Conservation (phyloP, 2,797 vertebrate genomes). For the Crenichthys baileyi region DNA sequence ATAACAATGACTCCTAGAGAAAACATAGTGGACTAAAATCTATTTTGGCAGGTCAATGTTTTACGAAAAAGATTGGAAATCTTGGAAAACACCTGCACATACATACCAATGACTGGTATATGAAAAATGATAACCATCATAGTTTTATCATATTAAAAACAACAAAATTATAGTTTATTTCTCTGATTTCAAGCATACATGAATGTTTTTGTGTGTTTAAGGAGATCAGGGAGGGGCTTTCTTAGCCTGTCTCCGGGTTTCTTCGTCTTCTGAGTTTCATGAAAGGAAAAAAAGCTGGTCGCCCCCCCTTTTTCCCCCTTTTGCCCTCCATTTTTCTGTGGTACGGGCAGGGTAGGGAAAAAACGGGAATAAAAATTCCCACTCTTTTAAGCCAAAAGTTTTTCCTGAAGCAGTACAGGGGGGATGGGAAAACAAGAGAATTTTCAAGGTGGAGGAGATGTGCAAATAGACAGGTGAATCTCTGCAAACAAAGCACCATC, state of each 20-base stretch:
- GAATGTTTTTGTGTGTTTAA: slow-evolving; percentile 36
- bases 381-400: slow-evolving; percentile 38
- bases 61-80: background rate
- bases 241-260: slow-evolving; percentile 66
- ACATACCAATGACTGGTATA: slow-evolving; percentile 19
- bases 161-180: slow-evolving; percentile 44
- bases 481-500: slow-evolving; percentile 53
- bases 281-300: slow-evolving; percentile 62
- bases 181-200: slow-evolving; percentile 22
- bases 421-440: slow-evolving; percentile 30
- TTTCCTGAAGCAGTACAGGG: slow-evolving; percentile 41
- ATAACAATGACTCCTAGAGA: background rate
- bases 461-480: slow-evolving; percentile 57
- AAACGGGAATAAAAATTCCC: slow-evolving; percentile 73
- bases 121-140: slow-evolving; percentile 20
- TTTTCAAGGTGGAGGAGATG: slow-evolving; percentile 48
- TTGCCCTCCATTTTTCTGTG: slow-evolving; percentile 46
- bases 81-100: background rate
- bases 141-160: slow-evolving; percentile 23
- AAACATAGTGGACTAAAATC: background rate
- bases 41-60: background rate
- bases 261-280: slow-evolving; percentile 65
- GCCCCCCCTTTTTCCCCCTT: slow-evolving; percentile 38
- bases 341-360: slow-evolving; percentile 57
- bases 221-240: slow-evolving; percentile 47